Evolutionary conservation across 2,797 vertebrate genomes (phyloP).

Genomic region (Erethizon dorsatum): DNA sequence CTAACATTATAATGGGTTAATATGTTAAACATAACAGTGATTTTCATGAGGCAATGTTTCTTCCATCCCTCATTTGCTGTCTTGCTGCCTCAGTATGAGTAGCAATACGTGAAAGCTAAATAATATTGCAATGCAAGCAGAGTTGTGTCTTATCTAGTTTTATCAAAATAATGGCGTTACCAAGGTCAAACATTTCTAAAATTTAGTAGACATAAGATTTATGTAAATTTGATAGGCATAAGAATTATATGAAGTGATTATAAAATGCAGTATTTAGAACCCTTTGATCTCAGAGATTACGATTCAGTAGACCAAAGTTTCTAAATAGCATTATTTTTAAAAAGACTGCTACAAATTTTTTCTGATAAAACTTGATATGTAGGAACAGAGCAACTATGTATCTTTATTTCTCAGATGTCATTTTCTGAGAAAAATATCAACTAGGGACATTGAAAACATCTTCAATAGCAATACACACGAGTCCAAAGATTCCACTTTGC

Average conservation of each 20-base stretch:
- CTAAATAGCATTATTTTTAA: neutral
- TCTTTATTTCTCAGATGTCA: conserved; percentile 34
- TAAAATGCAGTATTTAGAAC: neutral
- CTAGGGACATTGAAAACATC: neutral
- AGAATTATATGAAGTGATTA: neutral
- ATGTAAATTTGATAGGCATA: neutral
- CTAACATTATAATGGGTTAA: too few species aligned
- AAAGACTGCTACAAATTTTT: neutral
- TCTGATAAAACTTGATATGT: neutral
- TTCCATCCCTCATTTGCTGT: neutral
- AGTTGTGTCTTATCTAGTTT: conserved; percentile 1
- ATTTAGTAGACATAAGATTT: conserved; percentile 1
- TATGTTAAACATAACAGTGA: too few species aligned
- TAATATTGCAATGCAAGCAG: neutral
- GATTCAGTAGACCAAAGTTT: neutral
- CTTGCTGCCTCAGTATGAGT: neutral
- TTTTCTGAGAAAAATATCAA: conserved; percentile 10
- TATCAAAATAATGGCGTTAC: neutral
- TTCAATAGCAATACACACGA: neutral
- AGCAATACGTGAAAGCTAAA: neutral
- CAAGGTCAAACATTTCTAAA: neutral
- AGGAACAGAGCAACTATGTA: neutral
- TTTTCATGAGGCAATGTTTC: neutral
- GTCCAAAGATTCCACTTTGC: neutral
- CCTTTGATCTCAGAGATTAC: conserved; percentile 26